A percentile compares a stretch with the other conserved stretches of the same genome.
phyloP scores from a whole-genome alignment of 2,888 invertebrate genomes.

The Zhuqinia jingwanae region DNA sequence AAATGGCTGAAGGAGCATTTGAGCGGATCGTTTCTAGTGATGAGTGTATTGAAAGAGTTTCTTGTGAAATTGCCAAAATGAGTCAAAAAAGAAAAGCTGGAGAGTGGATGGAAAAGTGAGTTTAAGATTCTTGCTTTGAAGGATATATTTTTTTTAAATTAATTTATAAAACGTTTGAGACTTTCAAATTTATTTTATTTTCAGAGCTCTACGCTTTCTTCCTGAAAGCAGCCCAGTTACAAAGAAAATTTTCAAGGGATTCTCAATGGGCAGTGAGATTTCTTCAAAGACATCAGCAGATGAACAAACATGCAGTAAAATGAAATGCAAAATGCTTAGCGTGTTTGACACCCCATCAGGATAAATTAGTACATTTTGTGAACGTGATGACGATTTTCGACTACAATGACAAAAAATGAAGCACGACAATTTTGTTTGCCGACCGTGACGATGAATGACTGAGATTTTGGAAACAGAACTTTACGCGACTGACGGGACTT shows the following conservation, averaged over 20 bases:
- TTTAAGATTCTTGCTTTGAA: background rate
- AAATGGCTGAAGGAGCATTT: constrained; percentile 51
- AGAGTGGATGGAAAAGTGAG: constrained; percentile 70
- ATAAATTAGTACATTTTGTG: constrained; percentile 1
- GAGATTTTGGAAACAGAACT: no score
- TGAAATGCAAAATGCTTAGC: constrained; percentile 62
- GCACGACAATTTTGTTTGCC: no score
- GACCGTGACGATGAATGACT: no score
- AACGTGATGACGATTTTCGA: no score
- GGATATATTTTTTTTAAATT: background rate
- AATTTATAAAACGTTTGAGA: background rate
- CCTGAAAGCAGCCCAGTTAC: constrained; percentile 58
- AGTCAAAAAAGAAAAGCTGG: constrained; percentile 54
- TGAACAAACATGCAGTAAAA: background rate
- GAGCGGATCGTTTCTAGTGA: constrained; percentile 58
- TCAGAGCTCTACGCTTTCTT: constrained; percentile 45
- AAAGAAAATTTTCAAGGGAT: constrained; percentile 60
- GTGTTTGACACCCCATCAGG: constrained; percentile 45
- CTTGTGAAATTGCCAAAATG: constrained; percentile 69
- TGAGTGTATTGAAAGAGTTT: constrained; percentile 72
- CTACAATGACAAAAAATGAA: no score
- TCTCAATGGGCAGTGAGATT: background rate
- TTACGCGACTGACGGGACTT: no score
- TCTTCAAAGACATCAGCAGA: background rate
- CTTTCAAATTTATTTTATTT: background rate